Base-by-base conservation (phyloP, 2,888 invertebrate species). In the Spicauda simplicius region DNA sequence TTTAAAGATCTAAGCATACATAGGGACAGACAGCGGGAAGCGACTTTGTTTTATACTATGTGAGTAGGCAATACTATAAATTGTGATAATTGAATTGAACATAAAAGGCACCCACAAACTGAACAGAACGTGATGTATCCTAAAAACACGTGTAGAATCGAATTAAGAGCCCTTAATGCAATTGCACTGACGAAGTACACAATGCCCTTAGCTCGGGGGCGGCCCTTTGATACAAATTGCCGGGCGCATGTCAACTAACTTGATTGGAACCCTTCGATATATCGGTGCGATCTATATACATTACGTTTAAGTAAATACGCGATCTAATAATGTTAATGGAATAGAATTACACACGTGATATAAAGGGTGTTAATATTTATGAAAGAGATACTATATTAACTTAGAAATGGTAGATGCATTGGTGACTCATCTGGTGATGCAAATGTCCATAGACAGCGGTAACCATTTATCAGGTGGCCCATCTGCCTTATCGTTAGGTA, bases 161-260 rank as follows among this genome's bases (percentile, higher is more conserved):
- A 33, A 63, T 68, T 63, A 48, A 19, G 25, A 58, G 30, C 11
- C 48, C 55, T 77, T 88, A 91, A 90, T 85, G 79, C 79, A 85
- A 90, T 91, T 88, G 78, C 73, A 71, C 71, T 81, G 84, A 85
- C 83, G 82, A 84, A 73, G 74, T 77, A 77, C 74, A 74, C 76
- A 77, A 73, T 71, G 76, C 72, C 57, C 3, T 25, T 25, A 25
- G 25, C 25, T 25, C 5, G 75, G 52, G 79, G 77, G 76, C 70
- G 69, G 69, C 66, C 73, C 80, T 78, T 70, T 69, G 81, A 79
- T 86, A 90, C 91, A 90, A 91, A 91, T 91, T 91, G 91, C 87
- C 85, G 85, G 80, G 87, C 82, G 88, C 87, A 89, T 90, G 89
- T 86, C 92, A 83, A 83, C 82, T 91, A 91, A 93, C 88, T 90